Conservation (phyloP, 2,888 invertebrate genomes). For the Masnerella sp. region DNA sequence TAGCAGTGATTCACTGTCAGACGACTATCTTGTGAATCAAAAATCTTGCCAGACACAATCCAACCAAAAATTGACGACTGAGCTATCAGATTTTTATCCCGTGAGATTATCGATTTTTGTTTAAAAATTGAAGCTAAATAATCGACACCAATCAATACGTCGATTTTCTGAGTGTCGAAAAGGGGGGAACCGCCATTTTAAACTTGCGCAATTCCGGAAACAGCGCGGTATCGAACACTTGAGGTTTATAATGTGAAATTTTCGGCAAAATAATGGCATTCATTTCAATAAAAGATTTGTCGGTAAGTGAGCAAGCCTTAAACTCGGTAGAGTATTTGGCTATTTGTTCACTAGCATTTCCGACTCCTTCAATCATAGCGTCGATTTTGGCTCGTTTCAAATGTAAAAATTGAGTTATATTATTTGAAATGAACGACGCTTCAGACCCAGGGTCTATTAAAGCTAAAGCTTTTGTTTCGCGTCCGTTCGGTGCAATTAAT, state of each 20-base stretch:
- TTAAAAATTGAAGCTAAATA: not conserved
- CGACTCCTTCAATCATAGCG: not conserved
- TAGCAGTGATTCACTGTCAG: slow-evolving; percentile 3
- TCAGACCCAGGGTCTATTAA: slow-evolving; percentile 9
- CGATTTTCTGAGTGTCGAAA: not conserved
- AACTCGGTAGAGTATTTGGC: too few relatives aligned
- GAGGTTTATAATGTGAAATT: too few relatives aligned
- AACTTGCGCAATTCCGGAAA: not conserved
- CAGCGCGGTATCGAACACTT: too few relatives aligned
- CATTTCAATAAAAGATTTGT: too few relatives aligned
- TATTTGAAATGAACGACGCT: not conserved
- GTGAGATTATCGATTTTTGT: not conserved
- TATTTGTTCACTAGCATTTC: not conserved
- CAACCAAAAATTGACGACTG: slow-evolving; percentile 7
- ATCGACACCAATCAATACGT: not conserved
- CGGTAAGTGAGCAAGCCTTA: too few relatives aligned
- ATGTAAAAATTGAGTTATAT: not conserved
- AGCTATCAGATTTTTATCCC: not conserved
- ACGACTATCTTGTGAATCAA: not conserved
- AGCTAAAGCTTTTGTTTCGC: not conserved
- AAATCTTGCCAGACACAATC: not conserved
- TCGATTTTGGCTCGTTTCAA: not conserved
- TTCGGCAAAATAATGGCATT: too few relatives aligned
- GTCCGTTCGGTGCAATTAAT: not conserved
- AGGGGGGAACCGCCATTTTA: not conserved